These are phyloP conservation scores for Pachydiplax longipennis DNA, from an alignment of 2,888 invertebrate species.

Conservation along the genomic window DNA sequence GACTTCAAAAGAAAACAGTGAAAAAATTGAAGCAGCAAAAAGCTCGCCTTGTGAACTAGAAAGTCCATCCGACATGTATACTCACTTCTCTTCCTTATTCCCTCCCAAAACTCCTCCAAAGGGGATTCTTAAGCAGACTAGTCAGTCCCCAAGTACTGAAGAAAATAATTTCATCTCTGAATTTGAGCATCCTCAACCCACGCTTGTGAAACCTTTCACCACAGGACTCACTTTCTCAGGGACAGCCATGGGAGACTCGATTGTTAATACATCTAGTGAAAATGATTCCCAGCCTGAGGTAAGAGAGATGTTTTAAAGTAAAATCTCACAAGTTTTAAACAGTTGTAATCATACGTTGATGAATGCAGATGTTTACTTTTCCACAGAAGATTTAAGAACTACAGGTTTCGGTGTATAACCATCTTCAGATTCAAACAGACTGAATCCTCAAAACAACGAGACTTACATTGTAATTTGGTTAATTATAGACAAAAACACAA, in stretches of 20 bases:
- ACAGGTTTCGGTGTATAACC: too few relatives aligned
- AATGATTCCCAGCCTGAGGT: neutral
- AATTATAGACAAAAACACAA: too few relatives aligned
- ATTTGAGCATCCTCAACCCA: neutral
- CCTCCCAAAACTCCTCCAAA: constrained; percentile 8
- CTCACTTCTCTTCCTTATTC: neutral
- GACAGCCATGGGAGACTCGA: neutral
- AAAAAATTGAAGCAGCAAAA: neutral
- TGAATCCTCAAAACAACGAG: too few relatives aligned
- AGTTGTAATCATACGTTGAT: too few relatives aligned
- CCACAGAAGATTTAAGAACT: too few relatives aligned
- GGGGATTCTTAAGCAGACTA: neutral
- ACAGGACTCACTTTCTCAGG: neutral
- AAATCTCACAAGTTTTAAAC: neutral
- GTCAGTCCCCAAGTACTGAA: neutral
- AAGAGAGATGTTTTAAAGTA: neutral
- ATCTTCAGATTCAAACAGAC: too few relatives aligned
- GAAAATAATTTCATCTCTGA: neutral
- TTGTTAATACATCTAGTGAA: neutral
- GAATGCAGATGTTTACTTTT: too few relatives aligned
- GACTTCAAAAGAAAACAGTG: neutral
- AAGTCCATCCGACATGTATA: constrained; percentile 30
- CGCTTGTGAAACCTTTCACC: neutral
- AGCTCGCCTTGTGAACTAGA: neutral
- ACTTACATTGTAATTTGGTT: too few relatives aligned